Evolutionary conservation across 2,797 vertebrate species (phyloP).

Genomic region (Ptychadena robeensis): DNA sequence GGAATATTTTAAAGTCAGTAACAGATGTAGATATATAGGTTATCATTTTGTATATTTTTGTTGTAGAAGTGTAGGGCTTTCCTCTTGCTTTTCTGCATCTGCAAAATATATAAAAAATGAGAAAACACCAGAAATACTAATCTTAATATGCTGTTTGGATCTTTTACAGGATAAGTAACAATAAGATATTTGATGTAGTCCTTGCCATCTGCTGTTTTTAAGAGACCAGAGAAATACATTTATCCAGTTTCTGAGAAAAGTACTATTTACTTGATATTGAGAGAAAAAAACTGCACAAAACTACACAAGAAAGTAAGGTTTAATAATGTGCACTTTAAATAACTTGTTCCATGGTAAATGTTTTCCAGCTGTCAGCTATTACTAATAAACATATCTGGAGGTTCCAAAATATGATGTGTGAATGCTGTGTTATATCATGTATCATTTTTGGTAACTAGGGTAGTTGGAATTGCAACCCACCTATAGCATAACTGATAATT

Average conservation of each 20-base stretch:
- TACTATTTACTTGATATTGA: not conserved
- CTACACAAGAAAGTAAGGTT: not conserved
- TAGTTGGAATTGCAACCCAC: not conserved
- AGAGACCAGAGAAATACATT: conserved; percentile 14
- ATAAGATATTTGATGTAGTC: not conserved
- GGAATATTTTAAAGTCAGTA: no score
- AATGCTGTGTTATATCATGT: not conserved
- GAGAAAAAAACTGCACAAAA: not conserved
- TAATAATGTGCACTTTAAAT: not conserved
- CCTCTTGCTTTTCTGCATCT: no score
- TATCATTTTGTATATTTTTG: no score
- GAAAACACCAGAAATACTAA: not conserved
- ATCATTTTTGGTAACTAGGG: not conserved
- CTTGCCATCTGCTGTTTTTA: not conserved
- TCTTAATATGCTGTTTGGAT: not conserved
- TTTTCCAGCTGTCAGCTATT: not conserved
- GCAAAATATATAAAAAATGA: not conserved
- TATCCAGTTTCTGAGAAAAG: not conserved
- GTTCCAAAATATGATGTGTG: not conserved
- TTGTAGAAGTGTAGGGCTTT: no score
- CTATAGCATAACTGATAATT: not conserved
- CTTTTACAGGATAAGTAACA: conserved; percentile 6
- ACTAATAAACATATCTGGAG: not conserved
- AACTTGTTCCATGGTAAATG: not conserved
- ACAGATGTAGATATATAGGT: no score